Base-by-base conservation (phyloP, 2,888 invertebrate genomes). In the Myathropa florea region DNA sequence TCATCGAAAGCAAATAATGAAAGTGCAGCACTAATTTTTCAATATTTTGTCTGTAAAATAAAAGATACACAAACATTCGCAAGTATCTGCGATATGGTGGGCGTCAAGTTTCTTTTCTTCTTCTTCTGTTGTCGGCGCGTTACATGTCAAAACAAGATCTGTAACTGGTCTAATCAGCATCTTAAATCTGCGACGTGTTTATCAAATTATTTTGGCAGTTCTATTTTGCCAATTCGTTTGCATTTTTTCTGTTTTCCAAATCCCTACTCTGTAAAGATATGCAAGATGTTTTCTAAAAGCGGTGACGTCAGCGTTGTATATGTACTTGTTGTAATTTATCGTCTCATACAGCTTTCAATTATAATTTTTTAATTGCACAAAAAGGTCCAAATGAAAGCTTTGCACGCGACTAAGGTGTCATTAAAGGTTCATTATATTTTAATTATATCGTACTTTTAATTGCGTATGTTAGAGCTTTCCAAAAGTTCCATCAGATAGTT, bases 371-470 rank as follows among this genome's bases (percentile, higher is more conserved):
- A n/a, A 57, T 59, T 57, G 14, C 24, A 21, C 14, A 12, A n/a
- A 46, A 14, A n/a, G 23, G 26, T 21, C 23, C 23, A 12, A 63
- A 14, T 2, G 9, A 46, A 24, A 30, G 26, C 12, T 21, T 59
- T 0, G 9, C 60, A 14, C 24, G 23, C 23, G 39, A 3, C 10
- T 26, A n/a, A 36, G 36, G n/a, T 67, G 26, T 61, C 46, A 61
- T 76, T 61, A 67, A 60, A 60, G 67, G 33, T 60, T 60, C 30
- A 76, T 76, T 67, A 68, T 26, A 60, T 59, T 28, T 28, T 55
- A 75, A 59, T 65, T 65, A 75, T 21, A 36, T 23, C 57, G n/a
- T 1, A 39, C 23, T n/a, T 26, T 71, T 60, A 71, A 60, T 60
- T 28, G 28, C 21, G 26, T 60, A 12, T 28, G 46, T 21, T 70